Evolutionary conservation across 64 coral and sea anemone genomes (phyloP), one percentile per base, ranked within the genome.

Genomic region (Actinia tenebrosa): DNA sequence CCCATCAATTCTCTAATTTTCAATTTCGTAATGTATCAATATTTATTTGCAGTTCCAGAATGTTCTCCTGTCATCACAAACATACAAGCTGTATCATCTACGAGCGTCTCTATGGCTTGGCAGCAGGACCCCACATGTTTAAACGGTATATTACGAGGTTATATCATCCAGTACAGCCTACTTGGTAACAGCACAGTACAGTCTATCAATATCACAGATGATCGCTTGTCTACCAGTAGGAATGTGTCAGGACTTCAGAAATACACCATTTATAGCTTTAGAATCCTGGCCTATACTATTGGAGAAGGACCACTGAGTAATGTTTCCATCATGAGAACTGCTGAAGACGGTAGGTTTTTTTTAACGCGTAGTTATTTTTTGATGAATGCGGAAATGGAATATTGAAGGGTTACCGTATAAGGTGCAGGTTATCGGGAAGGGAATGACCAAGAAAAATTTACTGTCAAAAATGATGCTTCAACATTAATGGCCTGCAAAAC

Each of bases 221-320:
- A 53, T 53, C 16, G n/a, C 27, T 45, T 50, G 17, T 8, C 50
- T 53, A 19, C 15, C 53, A 50, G 11, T 50, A 81, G 14, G 79
- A 53, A 16, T 2, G 50, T 81, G 50, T 47, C 79, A 3, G 50
- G 22, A 20, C 42, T 81, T 53, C 44, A 20, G 13, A 72, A 72
- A 72, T 72, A 72, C 69, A 30, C 69, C 7, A 11, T 1, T 3
- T 72, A 72, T 72, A 37, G 4, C n/a, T 72, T 72, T 72, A 72
- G 69, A 72, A 72, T 72, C 26, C 69, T 72, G 69, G 69, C 69
- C 8, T 72, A 72, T 72, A 72, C 69, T 72, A 37, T 72, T 72
- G 69, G 26, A 11, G 26, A 72, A 14, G 69, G 69, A 15, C 69
- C 69, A 72, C n/a, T 72, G 26, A 37, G 69, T 37, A 72, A 72